Evolutionary conservation across 2,888 invertebrate species (phyloP).

Genomic region (Cosmia pyralina): DNA sequence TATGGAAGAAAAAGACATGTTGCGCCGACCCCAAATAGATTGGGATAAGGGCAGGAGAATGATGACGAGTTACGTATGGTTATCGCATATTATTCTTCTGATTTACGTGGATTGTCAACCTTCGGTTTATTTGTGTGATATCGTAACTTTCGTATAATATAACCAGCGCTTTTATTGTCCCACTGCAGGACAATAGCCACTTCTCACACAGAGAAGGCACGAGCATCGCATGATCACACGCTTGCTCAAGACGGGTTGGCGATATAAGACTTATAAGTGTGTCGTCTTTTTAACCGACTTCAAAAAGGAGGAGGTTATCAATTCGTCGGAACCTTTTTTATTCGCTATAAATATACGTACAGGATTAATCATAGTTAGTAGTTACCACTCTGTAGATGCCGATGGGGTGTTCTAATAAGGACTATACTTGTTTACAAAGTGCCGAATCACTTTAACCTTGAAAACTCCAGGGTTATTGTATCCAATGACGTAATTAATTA

Average conservation of each 20-base stretch:
- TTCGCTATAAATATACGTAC: neutral
- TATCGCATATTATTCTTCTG: neutral
- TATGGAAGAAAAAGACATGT: too few species aligned
- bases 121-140: neutral
- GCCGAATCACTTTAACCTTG: conserved; percentile 36
- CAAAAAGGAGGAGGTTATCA: too few species aligned
- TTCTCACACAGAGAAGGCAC: too few species aligned
- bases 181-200: too few species aligned
- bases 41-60: too few species aligned
- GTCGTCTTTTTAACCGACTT: too few species aligned
- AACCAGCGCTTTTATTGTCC: too few species aligned
- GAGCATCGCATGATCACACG: too few species aligned
- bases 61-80: neutral
- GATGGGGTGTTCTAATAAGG: neutral
- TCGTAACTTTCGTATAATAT: neutral
- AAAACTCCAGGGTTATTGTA: conserved; percentile 27
- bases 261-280: neutral
- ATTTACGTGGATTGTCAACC: too few species aligned
- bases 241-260: too few species aligned
- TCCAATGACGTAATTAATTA: conserved; percentile 10
- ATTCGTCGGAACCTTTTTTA: too few species aligned
- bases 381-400: neutral
- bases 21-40: too few species aligned
- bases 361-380: neutral
- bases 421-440: conserved; percentile 1